Conservation (phyloP, 1,140 invertebrate genomes). For the Temnothorax nylanderi region DNA sequence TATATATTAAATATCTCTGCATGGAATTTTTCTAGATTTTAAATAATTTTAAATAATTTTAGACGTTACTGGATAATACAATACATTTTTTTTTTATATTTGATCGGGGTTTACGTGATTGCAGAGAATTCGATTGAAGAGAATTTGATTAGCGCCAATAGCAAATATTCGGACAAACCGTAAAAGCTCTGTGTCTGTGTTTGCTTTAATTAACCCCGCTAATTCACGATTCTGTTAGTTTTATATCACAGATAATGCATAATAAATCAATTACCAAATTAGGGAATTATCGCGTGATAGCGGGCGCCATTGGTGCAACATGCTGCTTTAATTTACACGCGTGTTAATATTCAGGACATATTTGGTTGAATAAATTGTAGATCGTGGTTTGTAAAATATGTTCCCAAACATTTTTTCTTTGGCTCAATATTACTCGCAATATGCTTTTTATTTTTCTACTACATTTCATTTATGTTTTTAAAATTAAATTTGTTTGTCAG, state of each 20-base stretch:
- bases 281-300: conserved; percentile 74
- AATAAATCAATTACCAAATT: conserved; percentile 82
- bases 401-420: background rate
- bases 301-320: background rate
- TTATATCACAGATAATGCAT: conserved; percentile 76
- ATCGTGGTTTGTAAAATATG: background rate
- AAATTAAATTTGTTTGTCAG: background rate
- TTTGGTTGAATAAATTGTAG: background rate
- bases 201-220: conserved; percentile 73
- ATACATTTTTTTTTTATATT: conserved; percentile 32
- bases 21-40: background rate
- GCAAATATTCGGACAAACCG: conserved; percentile 15
- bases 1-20: background rate
- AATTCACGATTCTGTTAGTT: conserved; percentile 74
- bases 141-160: conserved; percentile 22
- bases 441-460: background rate
- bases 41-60: background rate
- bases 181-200: conserved; percentile 54
- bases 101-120: conserved; percentile 15
- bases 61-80: background rate
- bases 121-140: conserved; percentile 5
- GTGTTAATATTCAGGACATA: conserved; percentile 10
- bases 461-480: background rate
- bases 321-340: conserved; percentile 19
- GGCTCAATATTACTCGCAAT: background rate